Percentiles rank a stretch among this genome's conserved stretches.
phyloP scores from a whole-genome alignment of 2,888 invertebrate genomes.

The Lepidochrysops patricia region DNA sequence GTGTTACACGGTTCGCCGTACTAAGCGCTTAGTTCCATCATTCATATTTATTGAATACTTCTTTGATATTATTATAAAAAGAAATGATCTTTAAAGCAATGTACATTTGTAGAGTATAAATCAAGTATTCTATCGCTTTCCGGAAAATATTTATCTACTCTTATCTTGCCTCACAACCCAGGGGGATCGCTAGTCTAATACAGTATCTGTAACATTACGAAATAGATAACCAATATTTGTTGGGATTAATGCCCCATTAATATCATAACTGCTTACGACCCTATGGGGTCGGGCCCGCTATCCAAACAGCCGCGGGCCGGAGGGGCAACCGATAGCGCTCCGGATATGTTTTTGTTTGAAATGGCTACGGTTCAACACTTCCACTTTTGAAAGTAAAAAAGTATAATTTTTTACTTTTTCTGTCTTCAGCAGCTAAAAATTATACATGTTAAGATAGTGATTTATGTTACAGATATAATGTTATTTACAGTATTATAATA shows the following conservation, averaged over 20 bases:
- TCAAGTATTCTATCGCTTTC: not conserved
- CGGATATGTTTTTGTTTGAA: slow-evolving; percentile 33
- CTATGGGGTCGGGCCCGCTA: slow-evolving; percentile 23
- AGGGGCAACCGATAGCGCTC: slow-evolving; percentile 27
- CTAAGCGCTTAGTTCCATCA: too few relatives aligned
- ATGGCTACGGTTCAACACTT: slow-evolving; percentile 30
- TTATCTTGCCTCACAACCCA: not conserved
- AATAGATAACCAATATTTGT: slow-evolving; percentile 15
- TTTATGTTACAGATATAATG: too few relatives aligned
- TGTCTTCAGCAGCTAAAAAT: too few relatives aligned
- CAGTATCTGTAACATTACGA: slow-evolving; percentile 9
- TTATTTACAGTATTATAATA: too few relatives aligned
- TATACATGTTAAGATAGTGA: too few relatives aligned
- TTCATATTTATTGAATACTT: too few relatives aligned
- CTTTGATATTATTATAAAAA: too few relatives aligned
- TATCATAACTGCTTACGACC: slow-evolving; percentile 24
- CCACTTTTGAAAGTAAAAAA: slow-evolving; percentile 1
- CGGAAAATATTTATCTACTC: not conserved
- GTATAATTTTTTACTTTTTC: not conserved
- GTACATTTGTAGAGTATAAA: not conserved
- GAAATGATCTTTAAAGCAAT: too few relatives aligned
- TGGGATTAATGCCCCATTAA: slow-evolving; percentile 23
- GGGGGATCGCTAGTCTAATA: not conserved
- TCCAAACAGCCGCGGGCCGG: slow-evolving; percentile 28
- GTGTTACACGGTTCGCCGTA: too few relatives aligned